Conservation (phyloP, 1,140 invertebrate genomes). For the Drosophila paulistorum region DNA sequence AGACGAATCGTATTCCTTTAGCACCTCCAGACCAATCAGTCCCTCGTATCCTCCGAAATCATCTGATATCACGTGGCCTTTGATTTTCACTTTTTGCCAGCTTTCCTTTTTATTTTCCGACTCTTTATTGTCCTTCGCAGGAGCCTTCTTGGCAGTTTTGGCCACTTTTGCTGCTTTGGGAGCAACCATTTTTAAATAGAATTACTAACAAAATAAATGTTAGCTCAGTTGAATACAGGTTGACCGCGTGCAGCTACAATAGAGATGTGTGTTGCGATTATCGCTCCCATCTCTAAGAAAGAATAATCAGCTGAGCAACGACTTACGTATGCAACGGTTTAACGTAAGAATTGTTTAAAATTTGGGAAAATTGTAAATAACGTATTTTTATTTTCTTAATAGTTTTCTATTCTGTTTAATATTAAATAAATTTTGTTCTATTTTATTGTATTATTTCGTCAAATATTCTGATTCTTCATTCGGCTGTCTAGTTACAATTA, state of each 20-base stretch:
- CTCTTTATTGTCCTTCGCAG: background rate
- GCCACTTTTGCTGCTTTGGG: constrained; percentile 22
- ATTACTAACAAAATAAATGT: background rate
- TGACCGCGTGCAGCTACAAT: constrained; percentile 2
- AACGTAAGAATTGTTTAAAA: background rate
- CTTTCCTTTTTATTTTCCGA: constrained; percentile 31
- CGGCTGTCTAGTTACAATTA: constrained; percentile 54
- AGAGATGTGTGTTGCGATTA: background rate
- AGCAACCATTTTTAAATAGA: background rate
- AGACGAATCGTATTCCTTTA: constrained; percentile 72
- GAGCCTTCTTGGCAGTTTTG: constrained; percentile 23
- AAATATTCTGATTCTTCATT: constrained; percentile 40
- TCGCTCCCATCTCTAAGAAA: background rate
- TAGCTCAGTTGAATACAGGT: background rate
- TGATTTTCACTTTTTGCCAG: constrained; percentile 81
- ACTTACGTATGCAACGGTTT: background rate
- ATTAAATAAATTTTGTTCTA: constrained; percentile 35
- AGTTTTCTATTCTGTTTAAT: background rate
- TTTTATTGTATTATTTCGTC: constrained; percentile 63
- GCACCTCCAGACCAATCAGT: constrained; percentile 77
- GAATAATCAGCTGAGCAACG: background rate
- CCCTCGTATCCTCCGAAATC: constrained; percentile 76
- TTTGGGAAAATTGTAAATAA: background rate
- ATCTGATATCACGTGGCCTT: constrained; percentile 76
- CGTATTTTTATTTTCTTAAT: background rate